Evolutionary conservation across 2,888 invertebrate species (phyloP).

Genomic region (Athalia rosae): DNA sequence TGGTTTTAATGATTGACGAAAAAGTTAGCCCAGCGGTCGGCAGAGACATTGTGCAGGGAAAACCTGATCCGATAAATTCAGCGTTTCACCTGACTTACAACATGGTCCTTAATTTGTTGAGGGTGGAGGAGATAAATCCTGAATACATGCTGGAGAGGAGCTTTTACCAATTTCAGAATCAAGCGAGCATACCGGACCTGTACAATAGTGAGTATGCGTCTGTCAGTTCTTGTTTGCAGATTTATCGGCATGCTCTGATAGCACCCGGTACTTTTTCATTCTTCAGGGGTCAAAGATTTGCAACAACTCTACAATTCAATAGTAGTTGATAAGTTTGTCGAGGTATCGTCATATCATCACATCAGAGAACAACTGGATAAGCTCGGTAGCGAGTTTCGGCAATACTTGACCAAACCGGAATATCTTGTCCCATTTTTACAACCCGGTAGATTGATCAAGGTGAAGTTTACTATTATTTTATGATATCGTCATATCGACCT

Average conservation of each 20-base stretch:
- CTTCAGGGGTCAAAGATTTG: slow-evolving; percentile 80
- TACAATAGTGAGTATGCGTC: slow-evolving; percentile 82
- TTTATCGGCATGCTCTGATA: neutral
- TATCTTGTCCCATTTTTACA: slow-evolving; percentile 95
- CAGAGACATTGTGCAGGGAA: slow-evolving; percentile 88
- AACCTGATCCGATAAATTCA: slow-evolving; percentile 97
- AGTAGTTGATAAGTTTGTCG: slow-evolving; percentile 81
- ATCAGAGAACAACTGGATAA: slow-evolving; percentile 87
- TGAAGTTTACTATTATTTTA: slow-evolving; percentile 68
- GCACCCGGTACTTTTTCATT: no score
- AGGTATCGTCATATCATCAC: slow-evolving; percentile 88
- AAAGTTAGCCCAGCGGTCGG: slow-evolving; percentile 89
- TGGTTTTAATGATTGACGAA: slow-evolving; percentile 99
- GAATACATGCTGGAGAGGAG: slow-evolving; percentile 99
- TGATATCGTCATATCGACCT: neutral
- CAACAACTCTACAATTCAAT: slow-evolving; percentile 81
- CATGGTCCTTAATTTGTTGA: slow-evolving; percentile 96
- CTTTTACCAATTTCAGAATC: slow-evolving; percentile 99
- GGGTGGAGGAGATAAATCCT: slow-evolving; percentile 99
- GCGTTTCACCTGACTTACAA: slow-evolving; percentile 99
- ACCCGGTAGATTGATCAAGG: slow-evolving; percentile 94
- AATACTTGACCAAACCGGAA: slow-evolving; percentile 88
- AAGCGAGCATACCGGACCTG: slow-evolving; percentile 92
- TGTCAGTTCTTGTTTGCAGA: neutral
- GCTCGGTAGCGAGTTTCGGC: slow-evolving; percentile 84